These are phyloP conservation scores for Drosophila mulleri DNA, from an alignment of 2,888 invertebrate species.

Conservation along the genomic window DNA sequence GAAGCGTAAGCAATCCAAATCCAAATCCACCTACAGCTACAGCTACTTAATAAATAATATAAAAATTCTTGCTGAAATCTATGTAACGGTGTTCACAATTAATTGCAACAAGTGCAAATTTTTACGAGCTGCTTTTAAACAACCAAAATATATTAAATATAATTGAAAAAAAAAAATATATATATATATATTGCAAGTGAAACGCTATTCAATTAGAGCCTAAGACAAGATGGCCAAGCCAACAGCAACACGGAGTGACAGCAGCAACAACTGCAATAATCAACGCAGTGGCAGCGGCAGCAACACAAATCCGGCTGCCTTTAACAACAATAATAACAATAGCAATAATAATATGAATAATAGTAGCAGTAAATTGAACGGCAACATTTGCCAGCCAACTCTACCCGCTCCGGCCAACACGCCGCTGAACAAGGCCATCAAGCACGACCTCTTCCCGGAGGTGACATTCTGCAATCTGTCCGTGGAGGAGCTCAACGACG, in stretches of 20 bases:
- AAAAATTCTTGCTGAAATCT: slow-evolving; percentile 59
- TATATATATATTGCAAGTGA: background rate
- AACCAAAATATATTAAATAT: background rate
- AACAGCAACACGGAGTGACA: slow-evolving; percentile 27
- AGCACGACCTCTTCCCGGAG: slow-evolving; percentile 84
- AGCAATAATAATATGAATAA: slow-evolving; percentile 25
- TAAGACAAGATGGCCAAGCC: slow-evolving; percentile 64
- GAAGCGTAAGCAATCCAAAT: slow-evolving; percentile 33
- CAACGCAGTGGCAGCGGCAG: slow-evolving; percentile 26
- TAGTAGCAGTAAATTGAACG: slow-evolving; percentile 58
- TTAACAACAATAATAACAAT: slow-evolving; percentile 37
- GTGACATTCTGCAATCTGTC: slow-evolving; percentile 84
- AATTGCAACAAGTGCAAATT: slow-evolving; percentile 66
- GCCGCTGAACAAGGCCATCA: slow-evolving; percentile 78
- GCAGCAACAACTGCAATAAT: slow-evolving; percentile 37
- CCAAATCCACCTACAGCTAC: slow-evolving; percentile 40
- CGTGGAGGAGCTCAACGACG: slow-evolving; percentile 69
- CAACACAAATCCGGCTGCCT: slow-evolving; percentile 26
- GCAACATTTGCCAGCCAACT: slow-evolving; percentile 59
- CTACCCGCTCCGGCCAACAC: slow-evolving; percentile 69
- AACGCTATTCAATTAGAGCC: slow-evolving; percentile 25
- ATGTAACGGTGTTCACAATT: slow-evolving; percentile 67
- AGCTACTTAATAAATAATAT: slow-evolving; percentile 50
- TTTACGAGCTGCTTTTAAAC: slow-evolving; percentile 37
- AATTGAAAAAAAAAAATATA: background rate